Evolutionary conservation across 2,113 vertebrate species (phyloP), one percentile per base, ranked within the genome.

Genomic region (Menidia beryllina): DNA sequence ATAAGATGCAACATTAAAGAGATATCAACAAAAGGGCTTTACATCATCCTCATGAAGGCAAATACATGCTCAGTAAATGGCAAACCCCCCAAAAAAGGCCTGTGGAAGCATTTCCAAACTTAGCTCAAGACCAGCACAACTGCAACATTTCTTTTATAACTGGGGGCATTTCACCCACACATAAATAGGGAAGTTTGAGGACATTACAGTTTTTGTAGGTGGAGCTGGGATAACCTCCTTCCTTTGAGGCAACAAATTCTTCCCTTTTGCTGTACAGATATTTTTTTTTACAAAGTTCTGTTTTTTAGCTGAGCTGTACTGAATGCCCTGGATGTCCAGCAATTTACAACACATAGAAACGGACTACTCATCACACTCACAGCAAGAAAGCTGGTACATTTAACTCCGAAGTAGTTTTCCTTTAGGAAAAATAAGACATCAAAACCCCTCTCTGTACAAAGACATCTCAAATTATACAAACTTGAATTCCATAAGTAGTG

Each of bases 401-500:
- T 25, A 11, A 25, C 25, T 74, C 21, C 1, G 17, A 54, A 53
- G 67, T 27, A 23, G n/a, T 56, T 25, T 55, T 56, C 19, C 34
- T 55, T 59, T 52, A 34, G 72, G 54, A 75, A 69, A 77, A 75
- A 56, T 64, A 75, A 59, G 13, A 23, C 19, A 49, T 54, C 50
- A 63, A 39, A 69, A 55, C 50, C 34, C 17, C 1, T 41, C 67
- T 69, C 43, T 81, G 53, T 78, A 80, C 71, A 85, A 75, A 75
- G 10, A 71, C 7, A 63, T 62, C 66, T 45, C 50, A 66, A 82
- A 50, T 48, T 12, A 62, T 36, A 14, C 21, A 69, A 62, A 65
- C 60, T 72, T 57, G 0, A 47, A 7, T 52, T 60, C 34, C 58
- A 85, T 70, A 69, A 85, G 64, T 80, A 86, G 70, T 88, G 77